Evolutionary conservation across 92 coral and sea anemone species (phyloP).

Genomic region (Ricordea florida): DNA sequence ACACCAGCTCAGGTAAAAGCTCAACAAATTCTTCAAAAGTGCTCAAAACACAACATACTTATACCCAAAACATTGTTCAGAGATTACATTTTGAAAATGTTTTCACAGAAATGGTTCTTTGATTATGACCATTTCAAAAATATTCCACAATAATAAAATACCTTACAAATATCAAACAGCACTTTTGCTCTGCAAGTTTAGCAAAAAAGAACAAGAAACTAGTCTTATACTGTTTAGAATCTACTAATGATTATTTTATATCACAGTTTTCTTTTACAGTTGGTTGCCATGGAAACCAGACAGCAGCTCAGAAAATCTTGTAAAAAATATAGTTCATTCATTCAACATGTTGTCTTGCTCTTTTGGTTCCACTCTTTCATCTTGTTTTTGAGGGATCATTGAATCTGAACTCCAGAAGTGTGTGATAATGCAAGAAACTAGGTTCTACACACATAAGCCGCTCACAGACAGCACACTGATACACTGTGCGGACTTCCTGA

Average conservation of each 20-base stretch:
- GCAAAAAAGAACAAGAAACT: not conserved
- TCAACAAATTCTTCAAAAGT: conserved; percentile 1
- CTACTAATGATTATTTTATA: not conserved
- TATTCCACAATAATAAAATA: conserved; percentile 6
- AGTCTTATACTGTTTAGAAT: not conserved
- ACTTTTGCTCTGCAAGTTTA: not conserved
- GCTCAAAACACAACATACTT: not conserved
- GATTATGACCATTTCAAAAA: not conserved
- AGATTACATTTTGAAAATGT: not conserved
- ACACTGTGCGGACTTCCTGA: not conserved
- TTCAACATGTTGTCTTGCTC: conserved; percentile 18
- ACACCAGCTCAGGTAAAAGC: not conserved
- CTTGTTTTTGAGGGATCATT: conserved; percentile 38
- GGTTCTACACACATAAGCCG: conserved; percentile 21
- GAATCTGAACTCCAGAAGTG: conserved; percentile 1
- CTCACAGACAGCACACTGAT: conserved; percentile 24
- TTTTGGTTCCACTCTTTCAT: conserved; percentile 28
- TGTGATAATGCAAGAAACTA: conserved; percentile 5
- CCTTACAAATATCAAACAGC: not conserved
- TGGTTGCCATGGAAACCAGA: conserved; percentile 35
- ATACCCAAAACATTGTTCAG: conserved; percentile 3
- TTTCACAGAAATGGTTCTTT: not conserved
- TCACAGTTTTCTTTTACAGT: not conserved
- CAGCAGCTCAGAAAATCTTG: not conserved
- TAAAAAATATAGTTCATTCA: not conserved